phyloP scores from a whole-genome alignment of 1,140 invertebrate genomes.

The Drosophila novamexicana region DNA sequence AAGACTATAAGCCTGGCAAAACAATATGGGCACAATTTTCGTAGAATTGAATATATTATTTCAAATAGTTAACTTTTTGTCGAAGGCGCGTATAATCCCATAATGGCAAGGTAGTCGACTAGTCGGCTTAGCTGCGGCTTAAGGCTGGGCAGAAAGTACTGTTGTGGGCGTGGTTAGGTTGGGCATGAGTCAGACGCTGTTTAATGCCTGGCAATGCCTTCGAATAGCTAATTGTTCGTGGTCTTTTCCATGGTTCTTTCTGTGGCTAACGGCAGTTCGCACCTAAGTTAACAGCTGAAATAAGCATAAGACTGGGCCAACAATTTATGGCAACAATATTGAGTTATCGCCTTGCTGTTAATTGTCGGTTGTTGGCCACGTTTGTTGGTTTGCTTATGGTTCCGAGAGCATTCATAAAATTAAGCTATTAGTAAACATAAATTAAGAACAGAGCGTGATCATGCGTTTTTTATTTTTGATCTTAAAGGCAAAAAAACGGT shows the following conservation, averaged over 20 bases:
- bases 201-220: not conserved
- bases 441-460: constrained; percentile 35
- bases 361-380: constrained; percentile 53
- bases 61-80: not conserved
- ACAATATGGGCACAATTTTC: not conserved
- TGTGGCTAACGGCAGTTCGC: constrained; percentile 57
- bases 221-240: constrained; percentile 8
- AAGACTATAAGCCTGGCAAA: constrained; percentile 22
- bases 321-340: constrained; percentile 25
- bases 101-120: constrained; percentile 46
- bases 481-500: not conserved
- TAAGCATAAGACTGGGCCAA: constrained; percentile 29
- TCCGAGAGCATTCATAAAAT: constrained; percentile 42
- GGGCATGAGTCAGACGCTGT: not conserved
- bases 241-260: not conserved
- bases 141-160: constrained; percentile 27
- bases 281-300: constrained; percentile 33
- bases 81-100: not conserved
- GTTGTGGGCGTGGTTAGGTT: constrained; percentile 5
- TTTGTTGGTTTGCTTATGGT: constrained; percentile 49
- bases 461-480: not conserved
- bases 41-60: constrained; percentile 8
- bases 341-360: constrained; percentile 60
- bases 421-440: constrained; percentile 38
- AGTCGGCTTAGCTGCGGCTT: constrained; percentile 38